A percentile compares a stretch with the other conserved stretches of the same genome.
Conservation (phyloP, 2,113 vertebrate species). For the Pardalotus punctatus region DNA sequence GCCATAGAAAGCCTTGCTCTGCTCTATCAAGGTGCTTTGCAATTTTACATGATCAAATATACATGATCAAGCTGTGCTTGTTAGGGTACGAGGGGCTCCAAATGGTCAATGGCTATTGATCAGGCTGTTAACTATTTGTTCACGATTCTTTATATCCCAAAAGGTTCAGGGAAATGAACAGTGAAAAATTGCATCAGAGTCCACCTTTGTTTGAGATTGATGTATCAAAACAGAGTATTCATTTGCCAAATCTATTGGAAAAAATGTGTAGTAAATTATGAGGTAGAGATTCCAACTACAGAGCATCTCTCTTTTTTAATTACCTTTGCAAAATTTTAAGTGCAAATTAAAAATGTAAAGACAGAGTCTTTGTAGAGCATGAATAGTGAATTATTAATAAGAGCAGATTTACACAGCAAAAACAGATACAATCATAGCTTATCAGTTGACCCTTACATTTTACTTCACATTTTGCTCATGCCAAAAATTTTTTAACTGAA, state of each 20-base stretch:
- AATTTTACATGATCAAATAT: constrained; percentile 79
- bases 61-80: constrained; percentile 79
- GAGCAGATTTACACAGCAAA: constrained; percentile 32
- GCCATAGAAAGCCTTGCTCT: constrained; percentile 51
- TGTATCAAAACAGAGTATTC: neutral
- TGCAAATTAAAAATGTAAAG: constrained; percentile 34
- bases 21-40: constrained; percentile 70
- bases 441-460: neutral
- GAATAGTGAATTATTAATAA: constrained; percentile 55
- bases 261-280: constrained; percentile 9
- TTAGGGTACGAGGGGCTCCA: constrained; percentile 65
- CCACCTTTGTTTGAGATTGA: constrained; percentile 61
- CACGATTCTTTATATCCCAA: constrained; percentile 72
- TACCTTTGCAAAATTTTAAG: neutral
- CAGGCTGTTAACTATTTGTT: constrained; percentile 78
- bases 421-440: neutral
- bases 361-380: constrained; percentile 19
- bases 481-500: neutral
- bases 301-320: neutral
- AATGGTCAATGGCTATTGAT: constrained; percentile 79
- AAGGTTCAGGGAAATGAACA: constrained; percentile 68
- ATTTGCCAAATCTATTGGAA: constrained; percentile 34
- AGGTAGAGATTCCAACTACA: neutral
- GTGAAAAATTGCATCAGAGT: constrained; percentile 62
- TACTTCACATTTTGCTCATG: neutral